These are phyloP conservation scores for Drosophila navojoa DNA, from an alignment of 1,140 invertebrate species.

Conservation along the genomic window DNA sequence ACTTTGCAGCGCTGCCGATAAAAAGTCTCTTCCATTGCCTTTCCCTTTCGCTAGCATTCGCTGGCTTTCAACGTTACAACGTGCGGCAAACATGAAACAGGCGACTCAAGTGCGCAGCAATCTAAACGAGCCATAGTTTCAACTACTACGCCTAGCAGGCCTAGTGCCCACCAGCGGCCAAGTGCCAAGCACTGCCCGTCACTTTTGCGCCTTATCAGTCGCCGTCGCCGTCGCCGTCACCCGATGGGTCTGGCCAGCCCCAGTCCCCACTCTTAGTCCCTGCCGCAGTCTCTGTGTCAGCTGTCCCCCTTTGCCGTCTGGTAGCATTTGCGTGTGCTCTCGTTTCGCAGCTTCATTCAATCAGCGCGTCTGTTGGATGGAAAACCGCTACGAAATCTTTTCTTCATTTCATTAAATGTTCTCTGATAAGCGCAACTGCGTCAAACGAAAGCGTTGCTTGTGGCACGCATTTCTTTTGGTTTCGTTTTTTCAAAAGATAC, in stretches of 20 bases:
- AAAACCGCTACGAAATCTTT: constrained; percentile 29
- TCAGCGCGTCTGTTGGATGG: constrained; percentile 51
- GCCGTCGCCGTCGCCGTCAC: not conserved
- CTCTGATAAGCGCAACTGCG: constrained; percentile 49
- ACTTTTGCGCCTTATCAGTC: constrained; percentile 63
- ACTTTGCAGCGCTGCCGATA: constrained; percentile 27
- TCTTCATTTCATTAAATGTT: constrained; percentile 6
- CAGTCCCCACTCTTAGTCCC: constrained; percentile 1
- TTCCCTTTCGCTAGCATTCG: not conserved
- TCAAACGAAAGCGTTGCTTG: constrained; percentile 50
- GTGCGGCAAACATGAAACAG: constrained; percentile 43
- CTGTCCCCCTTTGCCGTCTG: constrained; percentile 2
- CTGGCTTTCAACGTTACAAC: constrained; percentile 1
- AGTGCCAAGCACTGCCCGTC: constrained; percentile 64
- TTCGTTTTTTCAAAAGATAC: constrained; percentile 1
- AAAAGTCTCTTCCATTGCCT: not conserved
- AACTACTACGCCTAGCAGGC: constrained; percentile 19
- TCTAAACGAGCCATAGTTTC: constrained; percentile 37
- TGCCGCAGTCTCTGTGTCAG: not conserved
- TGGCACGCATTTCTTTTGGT: constrained; percentile 48
- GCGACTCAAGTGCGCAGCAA: constrained; percentile 42
- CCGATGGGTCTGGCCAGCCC: constrained; percentile 17
- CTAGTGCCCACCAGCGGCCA: constrained; percentile 5
- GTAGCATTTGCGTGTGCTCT: constrained; percentile 37
- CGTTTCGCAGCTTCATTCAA: constrained; percentile 51